phyloP scores from a whole-genome alignment of 2,113 vertebrate genomes.

The Dasypus novemcinctus region DNA sequence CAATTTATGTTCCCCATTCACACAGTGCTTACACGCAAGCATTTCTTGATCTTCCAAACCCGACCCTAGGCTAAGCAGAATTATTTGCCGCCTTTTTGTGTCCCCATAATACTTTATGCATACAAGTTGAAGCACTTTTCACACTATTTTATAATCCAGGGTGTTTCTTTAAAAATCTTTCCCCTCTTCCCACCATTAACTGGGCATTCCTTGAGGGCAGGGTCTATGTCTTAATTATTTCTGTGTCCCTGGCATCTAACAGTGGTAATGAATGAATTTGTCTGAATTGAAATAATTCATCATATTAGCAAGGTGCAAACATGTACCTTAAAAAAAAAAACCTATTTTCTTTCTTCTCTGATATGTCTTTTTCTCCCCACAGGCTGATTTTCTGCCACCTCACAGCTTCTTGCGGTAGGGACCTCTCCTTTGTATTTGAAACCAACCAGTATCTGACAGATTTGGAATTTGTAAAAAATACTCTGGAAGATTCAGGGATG shows the following conservation, averaged over 20 bases:
- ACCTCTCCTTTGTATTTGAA: constrained; percentile 78
- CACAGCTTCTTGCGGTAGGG: constrained; percentile 78
- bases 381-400: constrained; percentile 75
- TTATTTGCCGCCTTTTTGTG: not conserved
- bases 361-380: constrained; percentile 52
- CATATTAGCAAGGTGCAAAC: not conserved
- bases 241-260: not conserved
- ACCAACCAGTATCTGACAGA: constrained; percentile 79
- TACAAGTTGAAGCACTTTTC: constrained; percentile 4
- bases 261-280: not conserved
- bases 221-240: constrained; percentile 7
- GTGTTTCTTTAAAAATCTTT: constrained; percentile 6
- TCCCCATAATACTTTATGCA: not conserved
- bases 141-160: not conserved
- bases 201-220: not conserved
- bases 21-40: not conserved
- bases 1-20: not conserved
- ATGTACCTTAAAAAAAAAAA: constrained; percentile 25
- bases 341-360: not conserved
- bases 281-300: constrained; percentile 27
- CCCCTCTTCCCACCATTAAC: not conserved
- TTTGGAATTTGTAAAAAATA: constrained; percentile 80
- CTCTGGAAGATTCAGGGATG: constrained; percentile 75
- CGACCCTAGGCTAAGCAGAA: not conserved
- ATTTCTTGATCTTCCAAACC: not conserved